phyloP scores from a whole-genome alignment of 2,113 vertebrate genomes.

The Oriolus oriolus region DNA sequence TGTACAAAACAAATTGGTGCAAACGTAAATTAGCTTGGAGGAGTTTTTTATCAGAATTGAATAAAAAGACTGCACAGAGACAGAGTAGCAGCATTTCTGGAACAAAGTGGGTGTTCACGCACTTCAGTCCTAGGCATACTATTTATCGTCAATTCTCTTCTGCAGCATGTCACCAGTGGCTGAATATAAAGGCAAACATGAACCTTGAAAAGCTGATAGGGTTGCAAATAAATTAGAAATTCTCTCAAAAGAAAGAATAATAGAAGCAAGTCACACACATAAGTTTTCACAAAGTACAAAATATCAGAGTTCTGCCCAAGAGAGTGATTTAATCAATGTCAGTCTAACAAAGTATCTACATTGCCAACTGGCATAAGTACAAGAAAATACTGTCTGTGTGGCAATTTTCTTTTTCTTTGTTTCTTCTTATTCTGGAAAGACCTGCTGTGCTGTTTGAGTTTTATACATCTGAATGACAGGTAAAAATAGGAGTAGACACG shows the following conservation, averaged over 20 bases:
- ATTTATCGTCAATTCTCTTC: not conserved
- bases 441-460: not conserved
- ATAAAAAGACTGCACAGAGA: not conserved
- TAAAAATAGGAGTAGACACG: not conserved
- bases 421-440: slow-evolving; percentile 5
- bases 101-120: not conserved
- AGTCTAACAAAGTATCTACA: not conserved
- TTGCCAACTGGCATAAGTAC: not conserved
- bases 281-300: slow-evolving; percentile 16
- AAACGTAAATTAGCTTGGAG: not conserved
- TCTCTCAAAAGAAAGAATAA: not conserved
- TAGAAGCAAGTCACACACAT: not conserved
- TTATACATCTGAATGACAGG: slow-evolving; percentile 15
- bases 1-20: not conserved
- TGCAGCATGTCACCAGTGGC: not conserved
- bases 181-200: not conserved
- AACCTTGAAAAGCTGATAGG: not conserved
- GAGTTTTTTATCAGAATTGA: not conserved
- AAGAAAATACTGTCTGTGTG: not conserved
- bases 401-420: slow-evolving; percentile 16
- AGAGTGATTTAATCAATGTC: slow-evolving; percentile 13
- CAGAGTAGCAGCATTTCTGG: not conserved
- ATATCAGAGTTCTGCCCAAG: slow-evolving; percentile 16
- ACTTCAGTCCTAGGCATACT: not conserved
- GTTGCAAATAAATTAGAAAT: not conserved